phyloP scores from a whole-genome alignment of 2,113 vertebrate genomes.

The Lepus timidus region DNA sequence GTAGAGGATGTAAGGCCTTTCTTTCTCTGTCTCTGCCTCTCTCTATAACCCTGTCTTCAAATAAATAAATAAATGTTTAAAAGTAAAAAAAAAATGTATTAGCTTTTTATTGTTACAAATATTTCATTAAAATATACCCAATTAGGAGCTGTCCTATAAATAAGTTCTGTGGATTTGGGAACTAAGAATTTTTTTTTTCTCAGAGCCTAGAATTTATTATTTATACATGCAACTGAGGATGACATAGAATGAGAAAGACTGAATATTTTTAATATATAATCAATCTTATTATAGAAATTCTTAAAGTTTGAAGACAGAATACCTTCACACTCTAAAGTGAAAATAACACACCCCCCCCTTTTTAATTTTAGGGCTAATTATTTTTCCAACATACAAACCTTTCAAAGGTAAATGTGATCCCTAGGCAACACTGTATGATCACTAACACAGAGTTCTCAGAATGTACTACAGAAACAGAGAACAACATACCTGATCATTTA shows the following conservation, averaged over 20 bases:
- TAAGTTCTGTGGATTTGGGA: background rate
- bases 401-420: background rate
- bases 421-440: background rate
- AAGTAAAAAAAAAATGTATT: too few species aligned
- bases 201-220: background rate
- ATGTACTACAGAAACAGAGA: background rate
- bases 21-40: too few species aligned
- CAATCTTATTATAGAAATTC: background rate
- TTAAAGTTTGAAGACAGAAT: background rate
- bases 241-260: background rate
- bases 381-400: background rate
- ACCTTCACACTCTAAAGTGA: background rate
- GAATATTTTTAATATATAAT: background rate
- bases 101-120: background rate
- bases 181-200: background rate
- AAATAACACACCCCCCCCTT: background rate
- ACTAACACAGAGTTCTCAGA: background rate
- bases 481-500: background rate
- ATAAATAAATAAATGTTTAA: too few species aligned
- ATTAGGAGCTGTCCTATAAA: background rate
- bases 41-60: too few species aligned
- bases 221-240: background rate
- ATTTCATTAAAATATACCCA: background rate
- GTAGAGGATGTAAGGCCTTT: too few species aligned
- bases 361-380: background rate